A percentile compares a stretch with the other conserved stretches of the same genome.
phyloP scores from a whole-genome alignment of 2,888 invertebrate genomes.

The Lasioglossum leucozonium region DNA sequence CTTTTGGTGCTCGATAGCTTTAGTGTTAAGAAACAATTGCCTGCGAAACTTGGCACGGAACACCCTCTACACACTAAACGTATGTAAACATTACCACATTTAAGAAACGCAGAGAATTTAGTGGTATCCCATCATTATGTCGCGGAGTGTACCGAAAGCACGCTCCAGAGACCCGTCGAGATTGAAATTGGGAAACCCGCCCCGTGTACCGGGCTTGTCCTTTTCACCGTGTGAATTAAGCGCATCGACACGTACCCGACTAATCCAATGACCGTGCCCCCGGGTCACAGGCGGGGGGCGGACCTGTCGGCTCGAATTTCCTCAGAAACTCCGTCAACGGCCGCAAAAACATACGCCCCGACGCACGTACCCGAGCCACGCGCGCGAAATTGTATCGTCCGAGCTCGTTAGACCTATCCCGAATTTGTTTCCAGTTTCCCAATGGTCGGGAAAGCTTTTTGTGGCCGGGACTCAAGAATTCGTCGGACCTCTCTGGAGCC shows the following conservation, averaged over 20 bases:
- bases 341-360: not conserved
- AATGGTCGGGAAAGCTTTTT: too few relatives aligned
- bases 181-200: not conserved
- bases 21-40: too few relatives aligned
- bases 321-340: conserved; percentile 12
- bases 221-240: conserved; percentile 37
- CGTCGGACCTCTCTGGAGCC: too few relatives aligned
- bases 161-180: too few relatives aligned
- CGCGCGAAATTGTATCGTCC: conserved; percentile 14
- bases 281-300: not conserved
- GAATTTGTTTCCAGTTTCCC: conserved; percentile 17
- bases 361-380: not conserved
- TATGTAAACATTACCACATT: too few relatives aligned
- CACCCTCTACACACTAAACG: too few relatives aligned
- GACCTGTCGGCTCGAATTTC: conserved; percentile 25
- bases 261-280: conserved; percentile 51
- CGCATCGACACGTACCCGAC: conserved; percentile 48
- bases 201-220: not conserved
- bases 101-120: too few relatives aligned
- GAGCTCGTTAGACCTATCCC: conserved; percentile 16
- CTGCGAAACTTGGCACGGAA: too few relatives aligned
- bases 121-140: too few relatives aligned
- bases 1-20: too few relatives aligned
- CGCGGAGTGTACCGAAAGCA: too few relatives aligned
- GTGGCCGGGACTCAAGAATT: too few relatives aligned